A percentile compares a stretch with the other conserved stretches of the same genome.
phyloP scores from a whole-genome alignment of 2,888 invertebrate species.

The Cylloceria caligata region DNA sequence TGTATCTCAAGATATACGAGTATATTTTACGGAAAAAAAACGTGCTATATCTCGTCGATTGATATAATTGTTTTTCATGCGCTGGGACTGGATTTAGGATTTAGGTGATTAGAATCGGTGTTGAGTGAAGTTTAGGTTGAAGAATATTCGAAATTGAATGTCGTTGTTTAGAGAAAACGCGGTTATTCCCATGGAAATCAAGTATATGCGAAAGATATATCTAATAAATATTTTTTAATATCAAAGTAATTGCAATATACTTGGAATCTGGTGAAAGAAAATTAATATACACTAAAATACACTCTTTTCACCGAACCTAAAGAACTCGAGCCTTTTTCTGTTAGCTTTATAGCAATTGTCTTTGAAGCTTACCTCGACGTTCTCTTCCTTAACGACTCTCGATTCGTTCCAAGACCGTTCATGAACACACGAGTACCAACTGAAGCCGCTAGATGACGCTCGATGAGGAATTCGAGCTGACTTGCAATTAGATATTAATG shows the following conservation, averaged over 20 bases:
- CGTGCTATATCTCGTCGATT: too few species aligned
- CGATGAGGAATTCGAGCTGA: not conserved
- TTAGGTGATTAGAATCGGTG: not conserved
- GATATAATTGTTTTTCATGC: too few species aligned
- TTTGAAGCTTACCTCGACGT: not conserved
- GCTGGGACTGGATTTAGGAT: too few species aligned
- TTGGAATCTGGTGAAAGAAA: too few species aligned
- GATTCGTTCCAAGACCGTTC: slow-evolving; percentile 24
- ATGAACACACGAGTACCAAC: slow-evolving; percentile 1
- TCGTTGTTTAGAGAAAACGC: not conserved
- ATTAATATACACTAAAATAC: not conserved
- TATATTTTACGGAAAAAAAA: too few species aligned
- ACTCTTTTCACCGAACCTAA: not conserved
- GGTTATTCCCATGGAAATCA: too few species aligned
- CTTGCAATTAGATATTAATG: slow-evolving; percentile 14
- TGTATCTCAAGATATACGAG: too few species aligned
- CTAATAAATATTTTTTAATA: too few species aligned
- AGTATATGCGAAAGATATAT: too few species aligned
- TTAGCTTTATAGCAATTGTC: not conserved
- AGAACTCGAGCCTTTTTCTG: not conserved
- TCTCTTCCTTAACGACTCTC: slow-evolving; percentile 58
- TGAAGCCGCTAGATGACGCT: slow-evolving; percentile 44
- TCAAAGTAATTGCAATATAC: too few species aligned
- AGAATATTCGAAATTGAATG: not conserved
- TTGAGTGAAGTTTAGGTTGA: not conserved